These are phyloP conservation scores for Tupaia chinensis DNA, from an alignment of 2,113 vertebrate species.

Conservation along the genomic window DNA sequence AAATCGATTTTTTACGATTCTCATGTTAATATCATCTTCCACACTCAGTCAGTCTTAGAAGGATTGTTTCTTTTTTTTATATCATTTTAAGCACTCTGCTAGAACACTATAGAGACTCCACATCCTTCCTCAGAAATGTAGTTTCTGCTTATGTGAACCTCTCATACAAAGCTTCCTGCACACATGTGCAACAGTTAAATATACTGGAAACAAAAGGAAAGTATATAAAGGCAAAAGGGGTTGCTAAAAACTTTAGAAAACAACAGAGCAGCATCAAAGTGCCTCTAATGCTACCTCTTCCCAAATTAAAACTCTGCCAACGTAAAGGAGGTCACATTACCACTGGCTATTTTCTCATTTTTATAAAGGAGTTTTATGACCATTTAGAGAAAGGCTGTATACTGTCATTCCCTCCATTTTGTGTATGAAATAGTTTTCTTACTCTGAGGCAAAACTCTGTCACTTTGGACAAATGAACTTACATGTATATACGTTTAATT, in stretches of 20 bases:
- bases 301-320: not conserved
- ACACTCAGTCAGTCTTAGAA: not conserved
- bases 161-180: not conserved
- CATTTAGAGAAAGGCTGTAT: not conserved
- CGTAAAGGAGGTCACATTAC: not conserved
- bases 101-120: not conserved
- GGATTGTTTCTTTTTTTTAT: constrained; percentile 3
- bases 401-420: not conserved
- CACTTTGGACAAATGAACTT: not conserved
- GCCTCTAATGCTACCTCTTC: not conserved
- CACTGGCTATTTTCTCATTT: not conserved
- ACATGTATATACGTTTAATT: not conserved
- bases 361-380: constrained; percentile 17
- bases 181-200: rapidly evolving
- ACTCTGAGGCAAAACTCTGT: not conserved
- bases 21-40: constrained; percentile 16
- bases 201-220: not conserved
- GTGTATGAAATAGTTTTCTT: not conserved
- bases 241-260: not conserved
- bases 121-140: not conserved
- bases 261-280: not conserved
- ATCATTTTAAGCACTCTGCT: not conserved
- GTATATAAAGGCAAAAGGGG: not conserved
- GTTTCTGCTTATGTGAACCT: not conserved
- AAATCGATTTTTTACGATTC: not conserved